Evolutionary conservation across 2,888 invertebrate species (phyloP), one percentile per base, ranked within the genome.

Genomic region (Nymphalis polychloros): DNA sequence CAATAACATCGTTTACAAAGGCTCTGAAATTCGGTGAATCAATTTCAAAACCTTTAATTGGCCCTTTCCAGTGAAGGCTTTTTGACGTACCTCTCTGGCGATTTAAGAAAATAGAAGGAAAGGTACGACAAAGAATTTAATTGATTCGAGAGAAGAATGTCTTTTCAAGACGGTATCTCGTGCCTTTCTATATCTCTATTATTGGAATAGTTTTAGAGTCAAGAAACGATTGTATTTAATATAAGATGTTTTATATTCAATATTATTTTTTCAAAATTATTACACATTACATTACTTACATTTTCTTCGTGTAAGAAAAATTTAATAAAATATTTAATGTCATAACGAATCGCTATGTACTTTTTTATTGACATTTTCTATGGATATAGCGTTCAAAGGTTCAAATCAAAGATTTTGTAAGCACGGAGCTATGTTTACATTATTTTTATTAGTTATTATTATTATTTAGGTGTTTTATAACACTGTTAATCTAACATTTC

Each of bases 41-140:
- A 86, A 89, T 89, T 87, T 85, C 81, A 84, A 89, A 89, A 88
- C 84, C 86, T 85, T 89, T 91, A 91, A 92, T 91, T 91, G 89
- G 87, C 84, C 81, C 80, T 84, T 81, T 79, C 79, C 78, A 78
- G 78, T 78, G 79, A 78, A 80, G 78, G 79, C 82, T 85, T 86
- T 86, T 86, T 84, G 83, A 85, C 85, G 84, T 84, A 80, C 77
- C 78, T 77, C 76, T 72, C 71, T 66, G 72, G 69, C 72, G 81
- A 79, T 81, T 80, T 81, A 84, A 81, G 83, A 87, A 88, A 89
- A 84, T 84, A 83, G 88, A 86, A 74, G 77, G 76, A 82, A 81
- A 85, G 85, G 82, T 81, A 84, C 81, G 82, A 82, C 80, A 80
- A 85, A 85, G 84, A 89, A 89, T 89, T 86, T 88, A 89, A 90